Evolutionary conservation across 2,888 invertebrate genomes (phyloP), one percentile per base, ranked within the genome.

Genomic region (Rhagonycha lutea): DNA sequence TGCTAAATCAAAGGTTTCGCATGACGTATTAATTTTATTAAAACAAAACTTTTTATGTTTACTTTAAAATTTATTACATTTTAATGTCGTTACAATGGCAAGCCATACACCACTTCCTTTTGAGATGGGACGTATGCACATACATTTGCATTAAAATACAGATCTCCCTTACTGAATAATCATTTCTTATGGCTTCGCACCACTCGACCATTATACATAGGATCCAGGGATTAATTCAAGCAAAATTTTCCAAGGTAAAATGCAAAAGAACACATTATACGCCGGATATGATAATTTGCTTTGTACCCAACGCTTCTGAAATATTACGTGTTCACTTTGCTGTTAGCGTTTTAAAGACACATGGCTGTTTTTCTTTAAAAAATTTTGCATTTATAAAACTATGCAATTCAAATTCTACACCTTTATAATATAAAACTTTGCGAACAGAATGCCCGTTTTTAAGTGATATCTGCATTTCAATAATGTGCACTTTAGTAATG

Each of bases 201-300:
- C 81, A 80, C 80, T 74, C 79, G 68, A 76, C 81, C 80, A 82
- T 83, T 83, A 82, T 79, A 78, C 77, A 78, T 79, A 79, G 82
- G 82, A 83, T 82, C 82, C 81, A 75, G 82, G 82, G 82, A 82
- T 82, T 83, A 83, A 83, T 83, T 83, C 81, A 80, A 79, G 74
- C 76, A 80, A 80, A 82, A 83, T 81, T 78, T 80, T 79, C 80
- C 78, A 78, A 78, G 79, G 79, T 80, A 81, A 81, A 81, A 82
- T 80, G 80, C 80, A 83, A 82, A 83, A 82, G 83, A 82, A 82
- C 83, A 81, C 82, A 83, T 83, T 83, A 82, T 81, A 81, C 80
- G 81, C 78, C 82, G 83, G 82, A 82, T 83, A 82, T 83, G 82
- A 83, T 83, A 83, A 83, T 83, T 83, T 82, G 83, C 82, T 82